phyloP scores from a whole-genome alignment of 2,888 invertebrate species.

The Hylaea fasciaria region DNA sequence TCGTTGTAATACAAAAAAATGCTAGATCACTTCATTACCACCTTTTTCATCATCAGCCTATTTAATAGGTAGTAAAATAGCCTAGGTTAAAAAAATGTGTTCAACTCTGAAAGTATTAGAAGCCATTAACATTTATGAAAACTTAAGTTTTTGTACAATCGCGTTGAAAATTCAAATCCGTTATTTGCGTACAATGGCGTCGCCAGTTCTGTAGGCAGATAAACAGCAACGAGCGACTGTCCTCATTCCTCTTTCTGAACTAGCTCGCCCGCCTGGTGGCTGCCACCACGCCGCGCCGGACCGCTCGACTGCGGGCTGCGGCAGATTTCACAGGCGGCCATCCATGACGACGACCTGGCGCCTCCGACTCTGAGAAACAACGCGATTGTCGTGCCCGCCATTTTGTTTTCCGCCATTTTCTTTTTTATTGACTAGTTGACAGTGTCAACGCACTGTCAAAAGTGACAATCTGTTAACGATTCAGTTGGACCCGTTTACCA shows the following conservation, averaged over 20 bases:
- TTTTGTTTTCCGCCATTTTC: conserved; percentile 28
- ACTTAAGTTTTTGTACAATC: too few relatives aligned
- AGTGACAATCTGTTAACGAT: conserved; percentile 15
- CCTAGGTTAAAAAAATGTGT: too few relatives aligned
- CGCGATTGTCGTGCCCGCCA: conserved; percentile 19
- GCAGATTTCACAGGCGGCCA: conserved; percentile 35
- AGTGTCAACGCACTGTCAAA: conserved; percentile 32
- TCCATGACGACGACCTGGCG: conserved; percentile 35
- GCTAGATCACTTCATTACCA: too few relatives aligned
- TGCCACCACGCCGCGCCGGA: not conserved
- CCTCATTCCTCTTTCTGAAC: conserved; percentile 26
- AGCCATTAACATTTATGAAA: too few relatives aligned
- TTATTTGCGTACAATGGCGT: too few relatives aligned
- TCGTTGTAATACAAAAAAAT: too few relatives aligned
- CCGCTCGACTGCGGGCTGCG: conserved; percentile 13
- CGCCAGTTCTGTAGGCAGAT: conserved; percentile 4
- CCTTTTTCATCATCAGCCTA: too few relatives aligned
- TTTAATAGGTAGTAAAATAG: too few relatives aligned
- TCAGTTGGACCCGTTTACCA: conserved; percentile 3
- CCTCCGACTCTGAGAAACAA: conserved; percentile 19
- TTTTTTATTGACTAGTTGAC: conserved; percentile 23
- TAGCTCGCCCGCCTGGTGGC: conserved; percentile 4
- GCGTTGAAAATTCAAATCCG: too few relatives aligned
- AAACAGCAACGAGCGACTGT: conserved; percentile 10
- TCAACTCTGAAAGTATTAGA: too few relatives aligned